Evolutionary conservation across 2,113 vertebrate species (phyloP).

Genomic region (Pavo muticus): DNA sequence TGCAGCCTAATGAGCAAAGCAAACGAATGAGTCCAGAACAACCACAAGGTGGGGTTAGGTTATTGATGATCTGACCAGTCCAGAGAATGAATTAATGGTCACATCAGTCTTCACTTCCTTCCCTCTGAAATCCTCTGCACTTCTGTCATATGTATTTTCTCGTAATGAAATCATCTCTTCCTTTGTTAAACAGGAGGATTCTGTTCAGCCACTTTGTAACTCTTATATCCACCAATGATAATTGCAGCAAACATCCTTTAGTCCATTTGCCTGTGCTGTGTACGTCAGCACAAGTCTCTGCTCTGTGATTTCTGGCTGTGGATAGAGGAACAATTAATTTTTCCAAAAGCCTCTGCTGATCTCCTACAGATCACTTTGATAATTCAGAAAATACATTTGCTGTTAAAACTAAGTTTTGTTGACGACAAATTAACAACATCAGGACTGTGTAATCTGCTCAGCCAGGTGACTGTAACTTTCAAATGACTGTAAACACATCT

Average conservation of each 20-base stretch:
- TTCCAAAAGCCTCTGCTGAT: rapidly evolving
- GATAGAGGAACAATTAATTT: not conserved
- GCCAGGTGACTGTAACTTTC: not conserved
- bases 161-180: not conserved
- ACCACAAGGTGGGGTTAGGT: rapidly evolving
- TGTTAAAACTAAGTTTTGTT: not conserved
- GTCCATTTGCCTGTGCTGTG: rapidly evolving
- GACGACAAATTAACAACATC: not conserved
- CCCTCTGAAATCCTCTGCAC: not conserved
- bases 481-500: not conserved
- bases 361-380: not conserved
- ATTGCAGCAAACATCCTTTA: rapidly evolving
- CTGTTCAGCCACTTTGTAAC: not conserved
- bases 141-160: rapidly evolving
- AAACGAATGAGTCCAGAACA: rapidly evolving
- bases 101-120: not conserved
- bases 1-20: not conserved
- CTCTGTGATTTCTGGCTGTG: not conserved
- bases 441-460: not conserved
- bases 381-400: not conserved
- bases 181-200: not conserved
- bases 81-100: rapidly evolving
- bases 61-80: rapidly evolving
- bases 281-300: rapidly evolving
- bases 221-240: not conserved